Conservation (phyloP, 2,888 invertebrate species). For the Agrotis puta region DNA sequence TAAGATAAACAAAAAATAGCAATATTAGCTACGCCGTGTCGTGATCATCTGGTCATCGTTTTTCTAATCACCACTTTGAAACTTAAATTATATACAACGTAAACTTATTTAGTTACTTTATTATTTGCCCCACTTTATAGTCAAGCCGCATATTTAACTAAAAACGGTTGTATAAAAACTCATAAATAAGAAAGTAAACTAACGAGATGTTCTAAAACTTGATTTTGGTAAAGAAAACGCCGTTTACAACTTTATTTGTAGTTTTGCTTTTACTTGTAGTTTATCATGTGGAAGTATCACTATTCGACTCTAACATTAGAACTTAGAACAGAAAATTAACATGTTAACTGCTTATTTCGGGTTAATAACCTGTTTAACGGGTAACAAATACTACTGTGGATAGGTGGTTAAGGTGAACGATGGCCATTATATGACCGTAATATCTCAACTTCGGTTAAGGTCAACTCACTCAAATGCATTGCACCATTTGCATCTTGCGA, state of each 20-base stretch:
- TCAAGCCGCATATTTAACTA: neutral
- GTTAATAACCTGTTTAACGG: too few species aligned
- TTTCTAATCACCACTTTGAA: too few species aligned
- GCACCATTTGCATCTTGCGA: neutral
- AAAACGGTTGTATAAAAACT: constrained; percentile 9
- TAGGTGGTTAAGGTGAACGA: neutral
- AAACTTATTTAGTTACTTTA: neutral
- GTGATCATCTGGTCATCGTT: neutral
- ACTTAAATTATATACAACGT: neutral
- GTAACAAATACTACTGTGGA: neutral
- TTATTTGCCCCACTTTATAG: constrained; percentile 3
- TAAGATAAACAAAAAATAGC: neutral
- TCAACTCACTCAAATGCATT: constrained; percentile 18
- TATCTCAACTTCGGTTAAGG: constrained; percentile 6
- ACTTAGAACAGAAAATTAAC: too few species aligned
- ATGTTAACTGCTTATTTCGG: too few species aligned
- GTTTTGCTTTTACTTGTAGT: neutral
- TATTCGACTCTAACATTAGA: neutral
- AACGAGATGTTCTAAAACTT: constrained; percentile 13
- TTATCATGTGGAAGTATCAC: neutral
- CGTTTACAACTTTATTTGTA: neutral
- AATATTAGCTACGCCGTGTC: too few species aligned
- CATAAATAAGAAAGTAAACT: constrained; percentile 16
- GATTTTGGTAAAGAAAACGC: neutral
- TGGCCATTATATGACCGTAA: neutral